A percentile compares a stretch with the other conserved stretches of the same genome.
phyloP scores from a whole-genome alignment of 2,113 vertebrate species.

The Galemys pyrenaicus region DNA sequence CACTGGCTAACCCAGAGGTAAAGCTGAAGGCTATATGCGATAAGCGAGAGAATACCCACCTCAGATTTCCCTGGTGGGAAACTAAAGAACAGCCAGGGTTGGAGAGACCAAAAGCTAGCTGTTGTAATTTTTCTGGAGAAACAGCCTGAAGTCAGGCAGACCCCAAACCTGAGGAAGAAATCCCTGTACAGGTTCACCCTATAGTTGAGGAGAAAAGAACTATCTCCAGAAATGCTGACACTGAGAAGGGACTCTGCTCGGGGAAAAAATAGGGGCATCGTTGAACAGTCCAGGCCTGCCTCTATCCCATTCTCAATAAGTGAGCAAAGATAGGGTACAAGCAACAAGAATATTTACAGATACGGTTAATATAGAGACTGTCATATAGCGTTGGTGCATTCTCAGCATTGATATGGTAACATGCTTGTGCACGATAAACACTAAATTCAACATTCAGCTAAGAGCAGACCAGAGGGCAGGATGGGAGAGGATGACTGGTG shows the following conservation, averaged over 20 bases:
- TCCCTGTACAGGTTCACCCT: not conserved
- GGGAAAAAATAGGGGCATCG: not conserved
- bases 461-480: not conserved
- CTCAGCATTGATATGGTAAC: not conserved
- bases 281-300: not conserved
- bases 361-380: not conserved
- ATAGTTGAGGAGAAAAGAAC: not conserved
- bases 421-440: not conserved
- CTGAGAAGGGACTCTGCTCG: not conserved
- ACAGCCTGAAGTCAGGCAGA: not conserved
- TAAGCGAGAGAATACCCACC: not conserved
- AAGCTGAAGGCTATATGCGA: not conserved
- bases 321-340: not conserved
- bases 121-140: not conserved
- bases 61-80: not conserved
- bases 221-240: not conserved
- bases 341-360: accelerated
- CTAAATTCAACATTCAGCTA: not conserved
- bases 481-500: no score
- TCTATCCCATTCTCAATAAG: not conserved
- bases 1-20: not conserved
- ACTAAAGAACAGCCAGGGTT: not conserved
- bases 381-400: no score
- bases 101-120: not conserved
- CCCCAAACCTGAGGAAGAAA: not conserved